Percentiles rank a stretch among this genome's conserved stretches.
These are phyloP conservation scores for Coturnix japonica DNA, from an alignment of 2,113 vertebrate genomes.

Conservation along the genomic window DNA sequence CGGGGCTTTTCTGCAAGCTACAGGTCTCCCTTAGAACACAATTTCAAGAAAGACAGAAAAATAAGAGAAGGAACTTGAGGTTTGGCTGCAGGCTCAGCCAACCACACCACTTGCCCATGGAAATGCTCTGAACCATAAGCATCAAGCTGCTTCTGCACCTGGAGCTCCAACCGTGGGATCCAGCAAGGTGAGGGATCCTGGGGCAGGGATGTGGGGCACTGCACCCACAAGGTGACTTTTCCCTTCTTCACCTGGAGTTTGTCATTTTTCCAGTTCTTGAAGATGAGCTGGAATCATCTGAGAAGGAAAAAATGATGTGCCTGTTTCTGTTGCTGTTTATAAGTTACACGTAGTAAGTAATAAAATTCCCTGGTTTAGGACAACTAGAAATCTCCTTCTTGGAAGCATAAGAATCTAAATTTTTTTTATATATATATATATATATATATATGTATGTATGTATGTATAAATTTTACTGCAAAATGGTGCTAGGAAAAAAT, in stretches of 20 bases:
- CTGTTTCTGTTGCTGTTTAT: background rate
- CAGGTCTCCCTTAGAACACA: background rate
- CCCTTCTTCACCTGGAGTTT: background rate
- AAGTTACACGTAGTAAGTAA: background rate
- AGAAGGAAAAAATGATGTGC: background rate
- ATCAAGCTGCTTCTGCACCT: rapidly evolving
- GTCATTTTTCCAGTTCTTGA: background rate
- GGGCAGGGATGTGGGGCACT: background rate
- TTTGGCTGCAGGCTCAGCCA: constrained; percentile 1
- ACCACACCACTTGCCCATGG: background rate
- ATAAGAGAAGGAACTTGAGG: constrained; percentile 46
- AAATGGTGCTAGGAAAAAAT: background rate
- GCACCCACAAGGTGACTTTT: background rate
- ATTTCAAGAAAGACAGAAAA: background rate
- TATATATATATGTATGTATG: too few relatives aligned
- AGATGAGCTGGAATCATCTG: background rate
- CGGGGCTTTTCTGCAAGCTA: background rate
- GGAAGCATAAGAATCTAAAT: background rate
- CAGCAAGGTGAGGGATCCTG: background rate
- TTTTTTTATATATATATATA: background rate
- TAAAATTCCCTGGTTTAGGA: background rate
- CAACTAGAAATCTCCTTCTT: background rate
- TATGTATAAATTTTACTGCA: background rate
- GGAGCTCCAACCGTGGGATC: background rate
- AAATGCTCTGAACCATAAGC: background rate